A percentile compares a stretch with the other conserved stretches of the same genome.
Conservation (phyloP, 2,797 vertebrate genomes). For the Heteromormyrus szaboi region DNA sequence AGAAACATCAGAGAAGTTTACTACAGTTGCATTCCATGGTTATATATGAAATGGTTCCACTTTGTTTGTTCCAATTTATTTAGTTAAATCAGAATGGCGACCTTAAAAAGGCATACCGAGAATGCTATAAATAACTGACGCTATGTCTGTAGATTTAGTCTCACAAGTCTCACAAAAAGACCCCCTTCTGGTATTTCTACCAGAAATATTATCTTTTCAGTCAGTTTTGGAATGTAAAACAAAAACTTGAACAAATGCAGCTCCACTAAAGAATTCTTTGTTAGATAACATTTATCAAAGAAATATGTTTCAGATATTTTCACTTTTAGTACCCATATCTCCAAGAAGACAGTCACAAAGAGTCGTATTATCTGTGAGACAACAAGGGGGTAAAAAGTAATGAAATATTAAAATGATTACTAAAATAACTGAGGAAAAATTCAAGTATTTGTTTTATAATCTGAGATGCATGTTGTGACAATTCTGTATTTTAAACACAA, state of each 20-base stretch:
- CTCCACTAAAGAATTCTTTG: not conserved
- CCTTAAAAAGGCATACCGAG: not conserved
- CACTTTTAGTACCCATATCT: not conserved
- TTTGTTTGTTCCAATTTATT: not conserved
- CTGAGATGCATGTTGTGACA: not conserved
- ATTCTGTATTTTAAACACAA: not conserved
- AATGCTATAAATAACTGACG: not conserved
- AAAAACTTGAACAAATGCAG: not conserved
- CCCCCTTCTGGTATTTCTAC: not conserved
- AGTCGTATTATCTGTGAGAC: not conserved
- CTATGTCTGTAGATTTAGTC: not conserved
- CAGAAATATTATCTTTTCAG: slow-evolving; percentile 4
- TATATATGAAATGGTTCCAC: not conserved
- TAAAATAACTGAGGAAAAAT: not conserved
- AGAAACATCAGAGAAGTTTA: not conserved
- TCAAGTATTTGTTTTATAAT: not conserved
- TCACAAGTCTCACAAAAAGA: not conserved
- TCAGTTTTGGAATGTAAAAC: slow-evolving; percentile 2
- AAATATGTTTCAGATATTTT: not conserved
- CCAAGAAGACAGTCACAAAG: not conserved
- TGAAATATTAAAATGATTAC: not conserved
- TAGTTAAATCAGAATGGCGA: not conserved
- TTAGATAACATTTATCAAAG: not conserved
- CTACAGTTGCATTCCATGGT: not conserved
- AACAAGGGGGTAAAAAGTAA: not conserved